phyloP scores from a whole-genome alignment of 2,113 vertebrate genomes.

The Ptilonorhynchus violaceus region DNA sequence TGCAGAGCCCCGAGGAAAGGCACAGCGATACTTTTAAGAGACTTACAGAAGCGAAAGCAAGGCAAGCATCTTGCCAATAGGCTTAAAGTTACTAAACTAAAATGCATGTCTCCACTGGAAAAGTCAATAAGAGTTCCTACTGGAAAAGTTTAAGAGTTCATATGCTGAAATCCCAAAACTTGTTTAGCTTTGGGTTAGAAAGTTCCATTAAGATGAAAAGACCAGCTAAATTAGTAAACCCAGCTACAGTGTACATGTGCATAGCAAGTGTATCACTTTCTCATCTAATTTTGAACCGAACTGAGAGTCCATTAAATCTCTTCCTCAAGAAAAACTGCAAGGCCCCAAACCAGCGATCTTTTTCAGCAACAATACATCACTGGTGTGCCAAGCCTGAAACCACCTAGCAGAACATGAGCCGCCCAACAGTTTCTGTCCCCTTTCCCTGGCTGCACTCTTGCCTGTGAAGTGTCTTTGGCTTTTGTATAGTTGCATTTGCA shows the following conservation, averaged over 20 bases:
- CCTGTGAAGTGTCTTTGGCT: neutral
- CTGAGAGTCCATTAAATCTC: neutral
- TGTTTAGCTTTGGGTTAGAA: neutral
- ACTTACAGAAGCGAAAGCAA: neutral
- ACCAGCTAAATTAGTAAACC: neutral
- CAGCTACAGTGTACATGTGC: neutral
- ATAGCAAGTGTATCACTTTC: neutral
- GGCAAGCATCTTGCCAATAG: neutral
- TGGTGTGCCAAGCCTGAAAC: neutral
- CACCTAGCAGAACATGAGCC: neutral
- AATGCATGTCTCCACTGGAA: neutral
- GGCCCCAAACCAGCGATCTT: neutral
- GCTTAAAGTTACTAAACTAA: neutral
- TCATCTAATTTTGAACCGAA: neutral
- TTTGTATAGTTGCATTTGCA: neutral
- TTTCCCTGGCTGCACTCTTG: neutral
- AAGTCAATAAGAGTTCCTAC: neutral
- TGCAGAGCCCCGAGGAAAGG: neutral
- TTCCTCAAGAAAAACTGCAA: neutral
- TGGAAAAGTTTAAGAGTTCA: neutral
- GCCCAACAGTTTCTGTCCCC: neutral
- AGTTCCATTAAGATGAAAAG: neutral
- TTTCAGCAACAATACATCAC: neutral
- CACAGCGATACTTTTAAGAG: neutral
- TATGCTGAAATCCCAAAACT: neutral